phyloP scores from a whole-genome alignment of 2,888 invertebrate genomes.

The Lissocephala sabroskyi region DNA sequence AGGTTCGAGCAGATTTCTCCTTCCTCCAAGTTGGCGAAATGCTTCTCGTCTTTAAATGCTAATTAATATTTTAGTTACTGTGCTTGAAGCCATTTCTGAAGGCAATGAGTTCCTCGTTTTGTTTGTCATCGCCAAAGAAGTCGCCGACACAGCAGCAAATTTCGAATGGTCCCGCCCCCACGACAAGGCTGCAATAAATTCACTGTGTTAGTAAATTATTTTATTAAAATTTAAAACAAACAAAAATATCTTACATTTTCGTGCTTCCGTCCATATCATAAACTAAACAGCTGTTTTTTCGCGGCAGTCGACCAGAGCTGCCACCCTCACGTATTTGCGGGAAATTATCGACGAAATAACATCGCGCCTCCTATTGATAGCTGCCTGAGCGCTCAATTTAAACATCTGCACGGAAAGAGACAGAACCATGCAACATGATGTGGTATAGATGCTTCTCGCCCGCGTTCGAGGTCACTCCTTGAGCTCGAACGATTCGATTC shows the following conservation, averaged over 20 bases:
- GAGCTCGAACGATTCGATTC: too few species aligned
- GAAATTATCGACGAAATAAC: too few species aligned
- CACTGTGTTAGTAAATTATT: neutral
- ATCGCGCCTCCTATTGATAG: too few species aligned
- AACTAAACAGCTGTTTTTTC: too few species aligned
- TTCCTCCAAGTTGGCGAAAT: constrained; percentile 80
- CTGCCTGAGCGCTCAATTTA: too few species aligned
- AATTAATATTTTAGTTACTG: constrained; percentile 74
- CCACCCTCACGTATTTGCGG: too few species aligned
- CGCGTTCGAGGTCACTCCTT: too few species aligned
- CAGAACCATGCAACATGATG: too few species aligned
- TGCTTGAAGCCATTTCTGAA: constrained; percentile 82
- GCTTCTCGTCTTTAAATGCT: constrained; percentile 37
- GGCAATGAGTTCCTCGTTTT: constrained; percentile 82
- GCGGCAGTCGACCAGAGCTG: too few species aligned
- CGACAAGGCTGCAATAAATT: constrained; percentile 78
- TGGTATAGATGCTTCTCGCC: too few species aligned
- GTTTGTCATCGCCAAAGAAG: constrained; percentile 82
- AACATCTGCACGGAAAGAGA: too few species aligned
- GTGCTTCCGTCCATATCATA: constrained; percentile 66
- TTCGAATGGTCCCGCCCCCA: constrained; percentile 90
- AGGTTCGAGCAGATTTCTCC: constrained; percentile 89
- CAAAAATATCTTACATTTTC: constrained; percentile 61
- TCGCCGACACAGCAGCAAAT: constrained; percentile 90
- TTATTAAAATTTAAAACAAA: neutral